These are phyloP conservation scores for Puntigrus tetrazona DNA, from an alignment of 2,113 vertebrate genomes.

Conservation along the genomic window DNA sequence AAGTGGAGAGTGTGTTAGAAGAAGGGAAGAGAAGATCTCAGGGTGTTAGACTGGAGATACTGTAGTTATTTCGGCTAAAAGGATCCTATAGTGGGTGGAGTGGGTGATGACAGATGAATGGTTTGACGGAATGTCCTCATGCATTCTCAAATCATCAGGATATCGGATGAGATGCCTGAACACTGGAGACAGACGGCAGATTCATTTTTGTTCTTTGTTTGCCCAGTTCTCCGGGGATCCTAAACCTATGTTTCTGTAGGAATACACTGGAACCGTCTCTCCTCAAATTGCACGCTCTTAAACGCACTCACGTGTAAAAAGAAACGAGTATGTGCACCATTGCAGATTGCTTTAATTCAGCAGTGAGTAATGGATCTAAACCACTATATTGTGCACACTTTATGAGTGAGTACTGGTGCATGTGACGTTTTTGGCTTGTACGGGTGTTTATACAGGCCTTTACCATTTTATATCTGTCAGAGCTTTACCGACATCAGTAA, in stretches of 20 bases:
- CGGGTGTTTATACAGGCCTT: constrained; percentile 20
- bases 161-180: neutral
- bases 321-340: neutral
- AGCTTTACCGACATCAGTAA: constrained; percentile 17
- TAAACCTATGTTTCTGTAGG: constrained; percentile 16
- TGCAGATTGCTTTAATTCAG: constrained; percentile 8
- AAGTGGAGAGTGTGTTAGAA: neutral
- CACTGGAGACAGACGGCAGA: constrained; percentile 12
- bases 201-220: constrained; percentile 23
- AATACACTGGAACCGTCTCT: constrained; percentile 15
- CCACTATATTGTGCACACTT: neutral
- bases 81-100: neutral
- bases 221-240: constrained; percentile 16
- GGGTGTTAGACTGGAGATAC: neutral
- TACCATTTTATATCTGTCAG: constrained; percentile 1
- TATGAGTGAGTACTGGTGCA: neutral
- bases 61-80: constrained; percentile 37
- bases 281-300: constrained; percentile 1
- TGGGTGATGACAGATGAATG: constrained; percentile 31
- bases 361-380: neutral
- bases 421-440: constrained; percentile 9
- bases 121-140: neutral
- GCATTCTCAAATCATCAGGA: constrained; percentile 32
- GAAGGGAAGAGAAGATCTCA: neutral
- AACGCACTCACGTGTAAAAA: neutral